phyloP scores from a whole-genome alignment of 1,140 invertebrate species.

The Nylanderia fulva region DNA sequence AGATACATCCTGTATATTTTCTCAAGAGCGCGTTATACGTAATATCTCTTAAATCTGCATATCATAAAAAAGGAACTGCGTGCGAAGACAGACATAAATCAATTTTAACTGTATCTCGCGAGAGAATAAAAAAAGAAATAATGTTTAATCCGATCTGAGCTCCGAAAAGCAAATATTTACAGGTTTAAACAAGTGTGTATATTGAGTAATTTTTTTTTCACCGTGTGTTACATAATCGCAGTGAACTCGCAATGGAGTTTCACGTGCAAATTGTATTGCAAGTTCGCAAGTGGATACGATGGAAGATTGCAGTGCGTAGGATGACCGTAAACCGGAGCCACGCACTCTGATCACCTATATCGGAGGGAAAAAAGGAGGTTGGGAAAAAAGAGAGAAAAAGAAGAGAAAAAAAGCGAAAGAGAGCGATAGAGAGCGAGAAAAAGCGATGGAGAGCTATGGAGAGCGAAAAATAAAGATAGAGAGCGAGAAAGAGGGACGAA shows the following conservation, averaged over 20 bases:
- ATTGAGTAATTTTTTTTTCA: background rate
- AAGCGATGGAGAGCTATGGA: no score
- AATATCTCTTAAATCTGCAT: background rate
- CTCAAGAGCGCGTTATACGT: no score
- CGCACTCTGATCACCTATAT: constrained; percentile 62
- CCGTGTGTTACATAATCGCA: background rate
- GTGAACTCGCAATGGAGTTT: constrained; percentile 2
- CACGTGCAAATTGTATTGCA: background rate
- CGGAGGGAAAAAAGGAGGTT: background rate
- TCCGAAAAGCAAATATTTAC: background rate
- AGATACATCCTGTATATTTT: no score
- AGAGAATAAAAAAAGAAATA: background rate
- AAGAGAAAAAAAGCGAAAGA: background rate
- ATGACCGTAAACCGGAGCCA: constrained; percentile 57
- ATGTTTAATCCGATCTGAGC: background rate
- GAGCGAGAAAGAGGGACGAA: background rate
- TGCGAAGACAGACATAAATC: no score
- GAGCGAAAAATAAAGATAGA: no score
- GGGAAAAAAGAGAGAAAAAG: background rate
- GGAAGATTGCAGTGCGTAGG: constrained; percentile 47
- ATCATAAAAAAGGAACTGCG: no score
- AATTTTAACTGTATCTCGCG: no score
- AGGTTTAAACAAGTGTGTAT: background rate
- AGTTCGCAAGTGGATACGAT: background rate
- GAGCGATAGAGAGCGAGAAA: no score